Evolutionary conservation across 2,797 vertebrate species (phyloP).

Genomic region (Graptemys geographica): DNA sequence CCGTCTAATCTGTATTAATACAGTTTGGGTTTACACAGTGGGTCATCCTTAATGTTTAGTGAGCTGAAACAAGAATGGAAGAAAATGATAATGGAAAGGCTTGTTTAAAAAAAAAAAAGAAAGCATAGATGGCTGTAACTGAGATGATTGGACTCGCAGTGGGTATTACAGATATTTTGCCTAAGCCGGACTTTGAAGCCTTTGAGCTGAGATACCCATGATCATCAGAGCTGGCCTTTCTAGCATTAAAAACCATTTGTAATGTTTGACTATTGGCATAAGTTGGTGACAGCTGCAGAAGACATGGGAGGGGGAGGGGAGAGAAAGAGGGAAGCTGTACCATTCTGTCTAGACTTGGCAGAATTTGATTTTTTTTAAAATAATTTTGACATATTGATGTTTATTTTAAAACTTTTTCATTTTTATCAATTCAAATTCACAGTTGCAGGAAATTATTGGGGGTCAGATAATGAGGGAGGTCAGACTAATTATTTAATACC

Average conservation of each 20-base stretch:
- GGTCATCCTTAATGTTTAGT: conserved; percentile 27
- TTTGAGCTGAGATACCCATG: conserved; percentile 36
- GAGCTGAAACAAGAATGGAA: conserved; percentile 56
- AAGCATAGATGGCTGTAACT: neutral
- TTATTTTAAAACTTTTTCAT: neutral
- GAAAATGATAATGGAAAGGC: conserved; percentile 47
- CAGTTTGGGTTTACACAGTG: conserved; percentile 38
- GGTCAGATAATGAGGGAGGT: neutral
- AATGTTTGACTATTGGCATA: neutral
- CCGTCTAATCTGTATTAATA: conserved; percentile 44
- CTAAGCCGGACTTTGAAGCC: conserved; percentile 16
- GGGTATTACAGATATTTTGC: conserved; percentile 7
- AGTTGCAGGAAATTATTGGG: neutral
- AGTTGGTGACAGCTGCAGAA: conserved; percentile 47
- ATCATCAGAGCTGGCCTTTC: neutral
- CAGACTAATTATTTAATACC: neutral
- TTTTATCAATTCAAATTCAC: neutral
- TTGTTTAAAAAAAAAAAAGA: conserved; percentile 9
- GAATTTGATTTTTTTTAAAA: neutral
- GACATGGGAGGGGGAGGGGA: neutral
- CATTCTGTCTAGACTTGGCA: rapidly evolving
- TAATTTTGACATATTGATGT: neutral
- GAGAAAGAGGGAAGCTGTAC: neutral
- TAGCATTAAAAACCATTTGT: neutral
- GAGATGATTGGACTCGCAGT: neutral